Evolutionary conservation across 2,797 vertebrate genomes (phyloP).

Genomic region (Spinus pinus): DNA sequence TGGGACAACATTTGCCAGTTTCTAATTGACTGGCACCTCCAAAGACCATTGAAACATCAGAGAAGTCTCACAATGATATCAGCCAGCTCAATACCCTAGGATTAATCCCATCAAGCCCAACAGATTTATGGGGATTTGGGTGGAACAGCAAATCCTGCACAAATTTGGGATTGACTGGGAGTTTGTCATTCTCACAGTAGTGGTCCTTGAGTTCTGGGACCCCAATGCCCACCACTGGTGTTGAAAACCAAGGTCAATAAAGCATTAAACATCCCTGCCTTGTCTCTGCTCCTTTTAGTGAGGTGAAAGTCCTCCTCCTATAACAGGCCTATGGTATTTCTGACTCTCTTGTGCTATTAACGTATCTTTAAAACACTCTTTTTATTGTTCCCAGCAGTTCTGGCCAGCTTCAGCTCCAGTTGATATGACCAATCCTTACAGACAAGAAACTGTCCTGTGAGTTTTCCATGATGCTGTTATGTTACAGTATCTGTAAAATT

Average conservation of each 20-base stretch:
- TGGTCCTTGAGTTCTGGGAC: not conserved
- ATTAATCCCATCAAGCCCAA: not conserved
- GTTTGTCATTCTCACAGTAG: not conserved
- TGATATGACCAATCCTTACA: not conserved
- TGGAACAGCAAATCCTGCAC: not conserved
- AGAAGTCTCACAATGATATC: not conserved
- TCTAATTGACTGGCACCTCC: not conserved
- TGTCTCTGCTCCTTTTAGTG: too few species aligned
- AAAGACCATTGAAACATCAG: not conserved
- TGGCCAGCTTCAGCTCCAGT: not conserved
- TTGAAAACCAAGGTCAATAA: not conserved
- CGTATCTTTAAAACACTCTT: rapidly evolving
- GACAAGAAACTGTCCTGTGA: not conserved
- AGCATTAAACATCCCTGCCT: not conserved
- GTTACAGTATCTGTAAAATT: not conserved
- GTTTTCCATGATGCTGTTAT: not conserved
- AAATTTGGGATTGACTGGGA: not conserved
- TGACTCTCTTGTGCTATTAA: not conserved
- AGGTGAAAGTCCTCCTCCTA: not conserved
- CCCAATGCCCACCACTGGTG: too few species aligned
- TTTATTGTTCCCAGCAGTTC: not conserved
- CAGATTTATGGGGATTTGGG: rapidly evolving
- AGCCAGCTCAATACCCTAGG: not conserved
- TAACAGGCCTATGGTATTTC: not conserved
- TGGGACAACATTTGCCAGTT: not conserved